phyloP scores from a whole-genome alignment of 2,113 vertebrate species.

The Urocolius indicus region DNA sequence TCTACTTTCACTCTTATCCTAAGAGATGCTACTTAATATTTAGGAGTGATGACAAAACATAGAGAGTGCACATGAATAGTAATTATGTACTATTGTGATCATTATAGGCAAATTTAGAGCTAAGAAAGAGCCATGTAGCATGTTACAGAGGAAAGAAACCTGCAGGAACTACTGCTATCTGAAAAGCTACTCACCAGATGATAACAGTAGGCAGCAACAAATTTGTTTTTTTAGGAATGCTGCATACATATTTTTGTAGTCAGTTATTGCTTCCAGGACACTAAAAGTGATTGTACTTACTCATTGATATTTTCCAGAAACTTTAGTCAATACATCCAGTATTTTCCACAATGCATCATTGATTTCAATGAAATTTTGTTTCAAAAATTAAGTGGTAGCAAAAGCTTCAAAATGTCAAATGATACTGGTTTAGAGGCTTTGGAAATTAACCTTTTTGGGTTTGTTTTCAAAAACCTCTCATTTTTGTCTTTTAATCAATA shows the following conservation, averaged over 20 bases:
- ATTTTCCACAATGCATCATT: not conserved
- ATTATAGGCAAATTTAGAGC: not conserved
- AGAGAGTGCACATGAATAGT: not conserved
- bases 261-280: not conserved
- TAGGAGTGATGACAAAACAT: conserved; percentile 22
- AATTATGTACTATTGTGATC: not conserved
- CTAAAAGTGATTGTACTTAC: not conserved
- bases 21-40: not conserved
- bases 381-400: not conserved
- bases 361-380: not conserved
- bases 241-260: not conserved
- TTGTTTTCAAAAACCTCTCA: not conserved
- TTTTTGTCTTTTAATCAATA: not conserved
- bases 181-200: not conserved
- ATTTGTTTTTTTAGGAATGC: not conserved
- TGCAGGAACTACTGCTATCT: not conserved
- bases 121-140: not conserved
- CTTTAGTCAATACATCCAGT: not conserved
- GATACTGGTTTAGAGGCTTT: not conserved
- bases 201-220: conserved; percentile 4
- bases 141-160: not conserved
- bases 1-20: not conserved
- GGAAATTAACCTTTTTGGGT: not conserved
- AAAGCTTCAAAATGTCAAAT: not conserved
- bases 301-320: not conserved